These are phyloP conservation scores for Calypte anna DNA, from an alignment of 2,113 vertebrate genomes.

Conservation along the genomic window DNA sequence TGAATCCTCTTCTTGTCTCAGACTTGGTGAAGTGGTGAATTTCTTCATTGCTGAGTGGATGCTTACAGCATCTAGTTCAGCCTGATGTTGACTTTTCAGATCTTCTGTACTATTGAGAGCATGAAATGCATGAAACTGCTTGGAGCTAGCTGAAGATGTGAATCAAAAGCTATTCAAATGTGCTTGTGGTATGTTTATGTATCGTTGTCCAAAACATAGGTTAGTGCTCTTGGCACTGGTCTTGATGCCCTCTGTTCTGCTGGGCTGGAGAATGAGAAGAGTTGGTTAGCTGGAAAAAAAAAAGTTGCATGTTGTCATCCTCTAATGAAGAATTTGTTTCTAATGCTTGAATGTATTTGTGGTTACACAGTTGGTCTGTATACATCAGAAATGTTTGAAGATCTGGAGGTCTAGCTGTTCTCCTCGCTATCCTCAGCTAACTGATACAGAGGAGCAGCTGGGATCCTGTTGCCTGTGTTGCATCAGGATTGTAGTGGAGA, in stretches of 20 bases:
- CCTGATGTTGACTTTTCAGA: background rate
- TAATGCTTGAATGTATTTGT: too few species aligned
- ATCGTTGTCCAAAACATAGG: background rate
- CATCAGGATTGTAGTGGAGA: background rate
- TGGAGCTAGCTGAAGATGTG: background rate
- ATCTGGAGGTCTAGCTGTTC: too few species aligned
- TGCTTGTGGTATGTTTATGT: fast-evolving
- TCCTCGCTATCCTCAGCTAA: too few species aligned
- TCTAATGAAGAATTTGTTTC: too few species aligned
- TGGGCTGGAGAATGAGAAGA: too few species aligned
- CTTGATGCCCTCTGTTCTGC: background rate
- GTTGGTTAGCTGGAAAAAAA: too few species aligned
- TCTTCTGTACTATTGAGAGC: background rate
- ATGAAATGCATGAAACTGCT: background rate
- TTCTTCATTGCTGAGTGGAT: background rate
- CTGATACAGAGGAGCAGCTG: too few species aligned
- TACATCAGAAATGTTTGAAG: too few species aligned
- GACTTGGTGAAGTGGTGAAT: background rate
- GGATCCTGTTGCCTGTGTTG: background rate
- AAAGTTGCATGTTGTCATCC: too few species aligned
- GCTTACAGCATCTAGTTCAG: background rate
- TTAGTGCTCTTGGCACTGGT: background rate
- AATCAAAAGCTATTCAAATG: background rate
- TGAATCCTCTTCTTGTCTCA: background rate
- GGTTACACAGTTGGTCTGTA: too few species aligned